These are phyloP conservation scores for Diarsia brunnea DNA, from an alignment of 2,888 invertebrate species.

Conservation along the genomic window DNA sequence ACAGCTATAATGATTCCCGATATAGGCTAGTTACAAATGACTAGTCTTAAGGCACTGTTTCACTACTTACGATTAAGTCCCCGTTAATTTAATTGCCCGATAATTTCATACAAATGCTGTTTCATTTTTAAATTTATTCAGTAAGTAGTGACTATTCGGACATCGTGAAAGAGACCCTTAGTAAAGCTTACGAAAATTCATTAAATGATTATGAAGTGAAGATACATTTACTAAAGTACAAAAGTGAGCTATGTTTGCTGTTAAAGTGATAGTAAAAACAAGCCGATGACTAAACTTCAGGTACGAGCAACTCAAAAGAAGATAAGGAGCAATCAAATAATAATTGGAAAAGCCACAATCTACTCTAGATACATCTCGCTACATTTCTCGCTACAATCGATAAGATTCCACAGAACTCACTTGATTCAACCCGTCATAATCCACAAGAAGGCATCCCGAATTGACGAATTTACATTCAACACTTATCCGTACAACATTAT, in stretches of 20 bases:
- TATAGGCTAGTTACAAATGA: background rate
- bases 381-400: constrained; percentile 70
- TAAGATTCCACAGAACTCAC: constrained; percentile 70
- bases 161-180: too few relatives aligned
- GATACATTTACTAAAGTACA: constrained; percentile 4
- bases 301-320: constrained; percentile 18
- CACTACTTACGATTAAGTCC: too few relatives aligned
- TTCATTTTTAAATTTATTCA: too few relatives aligned
- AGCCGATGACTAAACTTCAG: background rate
- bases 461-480: constrained; percentile 64
- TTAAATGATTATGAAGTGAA: background rate
- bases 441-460: constrained; percentile 74
- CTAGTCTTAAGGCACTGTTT: too few relatives aligned
- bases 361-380: constrained; percentile 43
- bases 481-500: constrained; percentile 50
- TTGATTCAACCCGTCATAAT: constrained; percentile 70
- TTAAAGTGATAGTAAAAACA: constrained; percentile 15
- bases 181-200: background rate
- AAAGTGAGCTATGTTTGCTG: constrained; percentile 4
- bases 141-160: too few relatives aligned
- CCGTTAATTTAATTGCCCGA: too few relatives aligned
- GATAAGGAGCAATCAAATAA: constrained; percentile 34
- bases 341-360: constrained; percentile 47
- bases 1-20: background rate
- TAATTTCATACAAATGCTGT: too few relatives aligned